Evolutionary conservation across 2,113 vertebrate genomes (phyloP).

Genomic region (Sylvilagus bachmani): DNA sequence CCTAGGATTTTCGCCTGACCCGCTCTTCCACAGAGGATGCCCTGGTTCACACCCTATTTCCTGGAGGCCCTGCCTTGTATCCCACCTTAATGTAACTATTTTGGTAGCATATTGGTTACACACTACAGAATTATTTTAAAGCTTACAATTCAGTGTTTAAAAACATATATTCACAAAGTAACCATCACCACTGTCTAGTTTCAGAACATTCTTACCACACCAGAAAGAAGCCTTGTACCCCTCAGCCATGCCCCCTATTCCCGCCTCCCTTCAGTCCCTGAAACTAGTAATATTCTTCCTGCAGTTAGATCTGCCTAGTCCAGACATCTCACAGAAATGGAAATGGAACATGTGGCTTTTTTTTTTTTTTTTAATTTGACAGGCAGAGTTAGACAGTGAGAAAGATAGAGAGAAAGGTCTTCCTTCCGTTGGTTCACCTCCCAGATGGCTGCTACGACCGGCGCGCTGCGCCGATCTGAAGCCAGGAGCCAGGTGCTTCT

Average conservation of each 20-base stretch:
- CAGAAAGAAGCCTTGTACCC: not conserved
- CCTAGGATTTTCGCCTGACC: not conserved
- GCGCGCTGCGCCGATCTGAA: no score
- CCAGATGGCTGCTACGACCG: no score
- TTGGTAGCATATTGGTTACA: not conserved
- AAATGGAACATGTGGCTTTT: not conserved
- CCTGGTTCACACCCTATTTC: not conserved
- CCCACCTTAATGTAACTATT: no score
- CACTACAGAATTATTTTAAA: not conserved
- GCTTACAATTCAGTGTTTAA: not conserved
- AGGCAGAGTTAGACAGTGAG: no score
- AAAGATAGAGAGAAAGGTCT: no score
- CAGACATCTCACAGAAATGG: not conserved
- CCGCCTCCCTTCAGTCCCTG: not conserved
- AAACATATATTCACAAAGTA: not conserved
- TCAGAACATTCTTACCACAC: not conserved
- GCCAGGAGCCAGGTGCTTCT: no score
- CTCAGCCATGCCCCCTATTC: not conserved
- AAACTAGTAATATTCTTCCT: not conserved
- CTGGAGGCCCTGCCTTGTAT: not conserved
- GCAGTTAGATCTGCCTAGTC: not conserved
- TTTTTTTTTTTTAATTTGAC: no score
- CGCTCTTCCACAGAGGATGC: not conserved
- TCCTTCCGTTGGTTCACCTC: no score
- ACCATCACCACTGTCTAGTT: no score